Evolutionary conservation across 2,888 invertebrate genomes (phyloP), one percentile per base, ranked within the genome.

Genomic region (Drosophila mulleri): DNA sequence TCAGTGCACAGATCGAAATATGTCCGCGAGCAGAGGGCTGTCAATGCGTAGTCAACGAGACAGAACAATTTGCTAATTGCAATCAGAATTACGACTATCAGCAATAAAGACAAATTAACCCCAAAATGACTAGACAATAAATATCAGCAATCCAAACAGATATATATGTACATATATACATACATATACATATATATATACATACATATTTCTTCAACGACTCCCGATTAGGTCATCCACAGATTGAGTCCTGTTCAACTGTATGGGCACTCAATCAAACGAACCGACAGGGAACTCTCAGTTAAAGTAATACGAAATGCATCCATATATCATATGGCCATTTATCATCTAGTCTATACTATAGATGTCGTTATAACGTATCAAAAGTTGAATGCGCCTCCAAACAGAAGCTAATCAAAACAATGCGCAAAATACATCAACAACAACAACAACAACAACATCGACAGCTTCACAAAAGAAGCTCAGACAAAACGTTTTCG

Each of bases 341-440:
- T 29, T n/a, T 62, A 52, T 70, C 60, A 75, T 78, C 63, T 67
- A 63, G 72, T 60, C 60, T 41, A 56, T 23, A 39, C 16, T 53
- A 54, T 54, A 61, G 50, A 65, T 52, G 37, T 53, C 16, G 35
- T 23, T 23, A 53, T 39, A 67, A 54, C 61, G 54, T 54, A 64
- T 64, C 42, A 56, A 37, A 37, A 68, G 82, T 81, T 81, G 82
- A 81, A 84, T 84, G 78, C 67, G 70, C 80, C 62, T 11, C 45
- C 52, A 71, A 71, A 71, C 59, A 44, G 71, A 63, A 70, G 71
- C 78, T 53, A 76, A 76, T 76, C 75, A 76, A 78, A 72, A 76
- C 78, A 76, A 72, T 60, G 53, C 14, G 32, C 56, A 48, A 58
- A 59, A 58, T 58, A 56, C 23, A 59, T 23, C 42, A 50, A 66